phyloP scores from a whole-genome alignment of 2,888 invertebrate genomes.

The Augiades crinisus region DNA sequence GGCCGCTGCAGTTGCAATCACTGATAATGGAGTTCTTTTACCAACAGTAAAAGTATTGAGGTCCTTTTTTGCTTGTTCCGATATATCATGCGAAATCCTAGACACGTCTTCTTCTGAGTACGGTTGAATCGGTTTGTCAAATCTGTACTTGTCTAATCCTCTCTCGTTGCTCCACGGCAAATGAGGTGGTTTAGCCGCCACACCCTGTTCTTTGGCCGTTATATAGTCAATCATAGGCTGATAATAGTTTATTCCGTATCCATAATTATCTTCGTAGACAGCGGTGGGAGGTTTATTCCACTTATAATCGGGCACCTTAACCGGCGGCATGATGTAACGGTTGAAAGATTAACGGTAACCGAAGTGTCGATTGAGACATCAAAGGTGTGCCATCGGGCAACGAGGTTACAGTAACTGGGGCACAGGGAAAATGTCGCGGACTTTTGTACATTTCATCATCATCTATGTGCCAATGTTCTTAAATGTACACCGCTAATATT shows the following conservation, averaged over 20 bases:
- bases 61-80: constrained; percentile 86
- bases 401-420: constrained; percentile 60
- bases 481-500: constrained; percentile 54
- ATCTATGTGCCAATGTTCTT: constrained; percentile 62
- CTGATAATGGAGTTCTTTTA: constrained; percentile 83
- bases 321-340: constrained; percentile 59
- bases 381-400: constrained; percentile 46
- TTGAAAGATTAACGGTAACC: constrained; percentile 46
- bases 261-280: constrained; percentile 91
- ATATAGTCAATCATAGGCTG: constrained; percentile 94
- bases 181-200: constrained; percentile 80
- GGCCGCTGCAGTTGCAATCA: constrained; percentile 83
- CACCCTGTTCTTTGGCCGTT: constrained; percentile 83
- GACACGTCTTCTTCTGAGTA: constrained; percentile 86
- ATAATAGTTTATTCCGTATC: constrained; percentile 91
- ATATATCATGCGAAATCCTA: constrained; percentile 84
- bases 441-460: constrained; percentile 67
- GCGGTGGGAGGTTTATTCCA: constrained; percentile 83
- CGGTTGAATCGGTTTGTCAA: constrained; percentile 82
- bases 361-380: constrained; percentile 43
- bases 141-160: constrained; percentile 84
- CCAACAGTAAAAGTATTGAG: constrained; percentile 81
- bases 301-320: constrained; percentile 67
- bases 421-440: constrained; percentile 49
- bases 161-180: constrained; percentile 88